phyloP scores from a whole-genome alignment of 2,888 invertebrate genomes.

The Oligia fasciuncula region DNA sequence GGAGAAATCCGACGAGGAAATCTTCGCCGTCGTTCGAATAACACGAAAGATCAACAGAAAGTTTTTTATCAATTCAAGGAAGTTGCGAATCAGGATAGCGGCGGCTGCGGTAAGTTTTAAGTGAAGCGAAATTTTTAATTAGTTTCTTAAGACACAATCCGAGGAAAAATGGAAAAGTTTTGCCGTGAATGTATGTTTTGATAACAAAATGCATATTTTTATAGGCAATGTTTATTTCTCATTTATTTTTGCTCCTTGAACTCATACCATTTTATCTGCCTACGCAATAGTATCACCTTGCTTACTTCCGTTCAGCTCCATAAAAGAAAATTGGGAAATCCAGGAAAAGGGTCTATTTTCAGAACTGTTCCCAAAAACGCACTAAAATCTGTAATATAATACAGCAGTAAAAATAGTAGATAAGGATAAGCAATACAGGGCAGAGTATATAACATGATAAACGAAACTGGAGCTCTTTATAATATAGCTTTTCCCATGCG shows the following conservation, averaged over 20 bases:
- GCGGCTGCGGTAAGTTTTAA: slow-evolving; percentile 55
- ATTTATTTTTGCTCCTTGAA: neutral
- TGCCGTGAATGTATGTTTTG: slow-evolving; percentile 35
- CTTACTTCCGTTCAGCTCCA: slow-evolving; percentile 29
- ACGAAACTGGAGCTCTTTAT: slow-evolving; percentile 36
- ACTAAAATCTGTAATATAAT: slow-evolving; percentile 52
- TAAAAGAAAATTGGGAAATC: slow-evolving; percentile 55
- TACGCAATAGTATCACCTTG: slow-evolving; percentile 25
- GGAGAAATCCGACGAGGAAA: slow-evolving; percentile 64
- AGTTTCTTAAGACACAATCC: slow-evolving; percentile 61
- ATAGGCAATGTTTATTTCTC: slow-evolving; percentile 19
- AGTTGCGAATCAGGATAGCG: slow-evolving; percentile 59
- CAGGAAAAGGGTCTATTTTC: slow-evolving; percentile 42
- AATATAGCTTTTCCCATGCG: slow-evolving; percentile 36
- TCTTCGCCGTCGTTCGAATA: slow-evolving; percentile 64
- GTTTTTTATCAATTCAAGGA: slow-evolving; percentile 66
- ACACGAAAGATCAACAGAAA: slow-evolving; percentile 67
- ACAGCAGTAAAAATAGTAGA: slow-evolving; percentile 51
- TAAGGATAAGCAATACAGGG: slow-evolving; percentile 45
- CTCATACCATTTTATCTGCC: slow-evolving; percentile 19
- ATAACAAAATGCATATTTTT: slow-evolving; percentile 31
- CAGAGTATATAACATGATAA: slow-evolving; percentile 25
- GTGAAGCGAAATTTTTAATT: slow-evolving; percentile 65
- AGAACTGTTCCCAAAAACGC: slow-evolving; percentile 34
- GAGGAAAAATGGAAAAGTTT: slow-evolving; percentile 51